Conservation (phyloP, 2,797 vertebrate genomes). For the Neosilurus mollespiculum region DNA sequence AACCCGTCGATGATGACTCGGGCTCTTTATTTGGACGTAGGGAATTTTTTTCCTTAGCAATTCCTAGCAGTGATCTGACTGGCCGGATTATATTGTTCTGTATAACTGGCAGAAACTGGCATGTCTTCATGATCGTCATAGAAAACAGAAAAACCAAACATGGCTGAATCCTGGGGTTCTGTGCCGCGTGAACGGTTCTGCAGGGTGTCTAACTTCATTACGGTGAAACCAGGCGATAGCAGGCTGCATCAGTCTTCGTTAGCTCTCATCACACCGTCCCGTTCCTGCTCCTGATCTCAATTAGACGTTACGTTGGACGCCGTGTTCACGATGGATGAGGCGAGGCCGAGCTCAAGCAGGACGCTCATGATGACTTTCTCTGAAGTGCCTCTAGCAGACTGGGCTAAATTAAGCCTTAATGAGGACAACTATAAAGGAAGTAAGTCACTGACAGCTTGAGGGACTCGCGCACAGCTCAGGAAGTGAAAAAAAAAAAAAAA, state of each 20-base stretch:
- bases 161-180: neutral
- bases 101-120: neutral
- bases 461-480: neutral
- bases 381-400: neutral
- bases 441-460: neutral
- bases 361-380: neutral
- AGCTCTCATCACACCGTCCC: neutral
- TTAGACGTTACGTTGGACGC: neutral
- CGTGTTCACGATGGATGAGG: neutral
- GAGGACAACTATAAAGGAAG: slow-evolving; percentile 7
- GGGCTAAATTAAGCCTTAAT: slow-evolving; percentile 11
- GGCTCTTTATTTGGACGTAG: neutral
- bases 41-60: neutral
- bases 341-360: neutral
- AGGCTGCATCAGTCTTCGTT: neutral
- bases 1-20: slow-evolving; percentile 24
- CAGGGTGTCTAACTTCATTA: neutral
- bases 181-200: neutral
- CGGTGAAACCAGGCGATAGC: neutral
- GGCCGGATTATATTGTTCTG: neutral
- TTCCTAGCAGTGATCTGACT: slow-evolving; percentile 2
- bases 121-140: neutral
- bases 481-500: neutral
- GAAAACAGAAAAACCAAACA: neutral
- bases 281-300: slow-evolving; percentile 8